Base-by-base conservation (phyloP, 2,888 invertebrate genomes). In the Apamea crenata region DNA sequence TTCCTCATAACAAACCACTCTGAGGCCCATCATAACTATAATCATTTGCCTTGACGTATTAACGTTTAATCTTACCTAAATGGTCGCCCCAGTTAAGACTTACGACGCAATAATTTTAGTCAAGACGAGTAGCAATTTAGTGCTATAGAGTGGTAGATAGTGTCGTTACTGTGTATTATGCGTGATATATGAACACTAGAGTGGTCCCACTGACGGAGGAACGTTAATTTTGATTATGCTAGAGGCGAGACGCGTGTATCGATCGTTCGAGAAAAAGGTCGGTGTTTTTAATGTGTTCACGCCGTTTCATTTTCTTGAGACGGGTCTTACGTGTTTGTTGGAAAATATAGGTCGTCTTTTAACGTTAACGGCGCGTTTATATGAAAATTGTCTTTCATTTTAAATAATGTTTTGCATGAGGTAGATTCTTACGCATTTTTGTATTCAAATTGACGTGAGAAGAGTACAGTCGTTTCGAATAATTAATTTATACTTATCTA, bases 41-140 rank as follows among this genome's bases (percentile, higher is more conserved):
- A 84, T 82, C 66, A 77, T 82, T 88, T 71, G 67, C 56, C 70
- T 36, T 76, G 68, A 79, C 72, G 72, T 72, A 72, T 81, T 76
- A 82, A 74, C 85, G 85, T 87, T 84, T 85, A 84, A 85, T 81
- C 85, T 69, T 40, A 71, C 68, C 80, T 69, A 87, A 88, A 87
- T 84, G 73, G 86, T 80, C 65, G 56, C 81, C 78, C 70, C 78
- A 73, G 81, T 79, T 82, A 82, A 87, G 87, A 92, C 86, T 91
- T 90, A 93, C 89, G 91, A 88, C 81, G 89, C 84, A 84, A 91
- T 93, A 91, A 93, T 89, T 92, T 89, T 80, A 87, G 87, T 86
- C 84, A 84, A 88, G 90, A 88, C 82, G 84, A 87, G 83, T 80
- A 81, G 81, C 86, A 88, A 90, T 90, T 91, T 88, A 82, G 70